phyloP scores from a whole-genome alignment of 2,113 vertebrate genomes.

The Odocoileus hemionus region DNA sequence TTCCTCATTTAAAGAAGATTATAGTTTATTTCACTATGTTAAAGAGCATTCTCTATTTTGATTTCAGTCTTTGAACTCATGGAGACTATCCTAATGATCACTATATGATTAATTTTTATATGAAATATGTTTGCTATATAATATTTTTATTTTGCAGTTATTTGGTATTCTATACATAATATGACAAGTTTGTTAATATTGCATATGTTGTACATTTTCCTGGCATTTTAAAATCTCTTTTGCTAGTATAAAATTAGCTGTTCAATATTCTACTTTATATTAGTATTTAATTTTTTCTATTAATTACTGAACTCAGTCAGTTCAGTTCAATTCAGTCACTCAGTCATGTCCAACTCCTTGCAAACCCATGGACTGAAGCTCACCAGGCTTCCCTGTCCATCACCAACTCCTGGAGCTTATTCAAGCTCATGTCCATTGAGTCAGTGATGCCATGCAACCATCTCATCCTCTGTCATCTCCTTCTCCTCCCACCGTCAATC shows the following conservation, averaged over 20 bases:
- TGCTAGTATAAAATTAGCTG: neutral
- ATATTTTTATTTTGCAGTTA: neutral
- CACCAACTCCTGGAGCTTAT: neutral
- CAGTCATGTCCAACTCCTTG: neutral
- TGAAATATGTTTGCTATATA: neutral
- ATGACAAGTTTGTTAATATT: neutral
- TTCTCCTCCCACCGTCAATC: neutral
- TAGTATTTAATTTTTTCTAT: neutral
- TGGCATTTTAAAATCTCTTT: neutral
- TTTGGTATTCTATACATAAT: neutral
- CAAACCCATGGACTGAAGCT: neutral
- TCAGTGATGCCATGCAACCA: neutral
- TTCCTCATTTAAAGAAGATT: neutral
- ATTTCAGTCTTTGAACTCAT: neutral
- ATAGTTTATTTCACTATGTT: neutral
- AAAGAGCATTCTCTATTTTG: neutral
- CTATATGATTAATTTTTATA: neutral
- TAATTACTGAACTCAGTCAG: neutral
- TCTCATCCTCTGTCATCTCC: neutral
- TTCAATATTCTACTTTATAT: neutral
- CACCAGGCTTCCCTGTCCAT: neutral
- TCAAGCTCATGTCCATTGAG: neutral
- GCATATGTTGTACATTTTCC: neutral
- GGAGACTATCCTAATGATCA: neutral
- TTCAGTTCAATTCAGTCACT: neutral